Evolutionary conservation across 2,888 invertebrate species (phyloP), one percentile per base, ranked within the genome.

Genomic region (Peribatodes rhomboidaria): DNA sequence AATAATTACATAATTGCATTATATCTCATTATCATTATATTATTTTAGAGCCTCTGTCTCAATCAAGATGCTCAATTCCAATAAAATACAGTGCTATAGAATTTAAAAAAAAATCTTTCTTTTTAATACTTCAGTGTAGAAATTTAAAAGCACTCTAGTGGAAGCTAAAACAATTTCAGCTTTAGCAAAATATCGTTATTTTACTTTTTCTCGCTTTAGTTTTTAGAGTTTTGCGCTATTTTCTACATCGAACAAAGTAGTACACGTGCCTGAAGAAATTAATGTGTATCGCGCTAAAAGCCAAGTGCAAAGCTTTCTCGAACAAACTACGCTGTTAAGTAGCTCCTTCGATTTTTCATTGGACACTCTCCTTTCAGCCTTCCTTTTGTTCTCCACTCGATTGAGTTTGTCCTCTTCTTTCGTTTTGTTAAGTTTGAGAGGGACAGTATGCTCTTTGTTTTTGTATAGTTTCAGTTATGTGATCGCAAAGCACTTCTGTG

Each of bases 221-320:
- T 67, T 57, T 58, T 42, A 54, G 27, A 58, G 27, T 69, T 62
- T 58, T 42, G 47, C 58, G 54, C 61, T 69, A 70, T 68, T 68
- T 74, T 75, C 75, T 72, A 64, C 52, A 71, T 69, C 69, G 62
- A 61, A 64, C 61, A 70, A 73, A 72, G 65, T 69, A 70, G 65
- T 69, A 65, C 68, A 69, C 50, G 61, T 58, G 55, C 63, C 55
- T 67, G 76, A 74, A 76, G 76, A 82, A 81, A 83, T 76, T 81
- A 82, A 79, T 82, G 80, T 79, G 71, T 77, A 74, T 73, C 70
- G 71, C 73, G 71, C 73, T 80, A 76, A 78, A 77, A 83, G 77
- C 74, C 78, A 78, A 82, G 78, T 78, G 80, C 75, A 74, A 73
- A 77, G 77, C 76, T 76, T 75, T 79, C 74, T 75, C 71, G 69